Base-by-base conservation (phyloP, 2,888 invertebrate species). In the Aspidiotus rigidus region DNA sequence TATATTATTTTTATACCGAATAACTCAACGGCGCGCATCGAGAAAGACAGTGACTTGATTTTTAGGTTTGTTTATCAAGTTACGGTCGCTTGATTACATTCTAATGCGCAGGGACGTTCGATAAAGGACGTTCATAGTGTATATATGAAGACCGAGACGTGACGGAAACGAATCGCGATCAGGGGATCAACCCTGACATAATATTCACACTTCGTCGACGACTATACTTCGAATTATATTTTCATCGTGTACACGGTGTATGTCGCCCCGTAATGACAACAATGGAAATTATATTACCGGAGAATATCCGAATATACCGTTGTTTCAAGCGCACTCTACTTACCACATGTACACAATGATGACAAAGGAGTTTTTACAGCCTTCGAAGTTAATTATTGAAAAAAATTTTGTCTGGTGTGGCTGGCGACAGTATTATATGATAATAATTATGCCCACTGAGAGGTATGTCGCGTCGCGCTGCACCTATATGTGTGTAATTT, bases 81-180 rank as follows among this genome's bases (percentile, higher is more conserved):
- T 66, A 57, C 66, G 59, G 59, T 66, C 17, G 66, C 66, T 15
- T 66, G 59, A 66, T 42, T 57, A 39, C 42, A 44, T 59, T 66
- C 41, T 42, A 44, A 59, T 44, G 59, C 49, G 39, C 9, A 9
- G n/a, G 59, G 42, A 57, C 56, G 56, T 42, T 41, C 66, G 59
- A 49, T 28, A 57, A 59, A 66, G 66, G 66, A 66, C 66, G 66
- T 17, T 2, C 6, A 56, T 28, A 28, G 1, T 3, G 28, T 28
- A 3, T 28, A 16, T 39, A 66, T 17, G 28, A 57, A 64, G 49
- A 57, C 59, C 42, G 13, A 44, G 66, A 66, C 66, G 66, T 66
- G 66, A 66, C 66, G 66, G 66, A 66, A 66, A 66, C 66, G 59
- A 66, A 66, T 66, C 44, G 57, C 59, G 56, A 66, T 66, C 66